Percentiles rank a stretch among this genome's conserved stretches.
These are phyloP conservation scores for Trematocara stigmaticum DNA, from an alignment of 2,113 vertebrate species.

Conservation along the genomic window DNA sequence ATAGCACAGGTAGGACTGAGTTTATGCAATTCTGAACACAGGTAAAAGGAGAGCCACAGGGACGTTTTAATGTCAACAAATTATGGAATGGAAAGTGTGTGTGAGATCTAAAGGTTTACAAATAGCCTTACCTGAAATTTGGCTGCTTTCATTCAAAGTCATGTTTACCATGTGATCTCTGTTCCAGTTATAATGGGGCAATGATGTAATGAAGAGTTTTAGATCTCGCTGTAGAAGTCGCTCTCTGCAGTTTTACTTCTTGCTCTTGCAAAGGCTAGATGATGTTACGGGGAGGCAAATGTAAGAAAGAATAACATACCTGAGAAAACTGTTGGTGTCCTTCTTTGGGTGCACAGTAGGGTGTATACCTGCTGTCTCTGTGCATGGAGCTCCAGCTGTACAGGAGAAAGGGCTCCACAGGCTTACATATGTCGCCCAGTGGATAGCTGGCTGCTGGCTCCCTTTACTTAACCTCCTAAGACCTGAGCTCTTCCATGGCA, in stretches of 20 bases:
- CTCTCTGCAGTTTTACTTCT: not conserved
- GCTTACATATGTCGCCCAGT: not conserved
- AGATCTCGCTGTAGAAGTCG: not conserved
- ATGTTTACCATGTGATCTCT: not conserved
- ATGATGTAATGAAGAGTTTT: not conserved
- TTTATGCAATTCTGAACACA: not conserved
- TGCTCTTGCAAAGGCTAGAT: not conserved
- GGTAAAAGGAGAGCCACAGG: not conserved
- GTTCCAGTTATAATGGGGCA: fast-evolving
- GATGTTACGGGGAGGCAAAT: not conserved
- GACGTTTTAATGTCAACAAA: fast-evolving
- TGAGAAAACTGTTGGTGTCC: too few species aligned
- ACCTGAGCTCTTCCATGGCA: not conserved
- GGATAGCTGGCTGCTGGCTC: not conserved
- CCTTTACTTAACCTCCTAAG: fast-evolving
- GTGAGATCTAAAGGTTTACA: fast-evolving
- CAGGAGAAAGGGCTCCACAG: not conserved
- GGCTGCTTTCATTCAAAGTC: not conserved
- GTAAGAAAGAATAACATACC: too few species aligned
- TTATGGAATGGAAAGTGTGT: not conserved
- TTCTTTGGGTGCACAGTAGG: not conserved
- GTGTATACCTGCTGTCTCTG: fast-evolving
- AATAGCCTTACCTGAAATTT: not conserved
- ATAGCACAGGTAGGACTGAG: fast-evolving
- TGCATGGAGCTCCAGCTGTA: not conserved